phyloP scores from a whole-genome alignment of 2,797 vertebrate genomes.

The Etheostoma nigrum region DNA sequence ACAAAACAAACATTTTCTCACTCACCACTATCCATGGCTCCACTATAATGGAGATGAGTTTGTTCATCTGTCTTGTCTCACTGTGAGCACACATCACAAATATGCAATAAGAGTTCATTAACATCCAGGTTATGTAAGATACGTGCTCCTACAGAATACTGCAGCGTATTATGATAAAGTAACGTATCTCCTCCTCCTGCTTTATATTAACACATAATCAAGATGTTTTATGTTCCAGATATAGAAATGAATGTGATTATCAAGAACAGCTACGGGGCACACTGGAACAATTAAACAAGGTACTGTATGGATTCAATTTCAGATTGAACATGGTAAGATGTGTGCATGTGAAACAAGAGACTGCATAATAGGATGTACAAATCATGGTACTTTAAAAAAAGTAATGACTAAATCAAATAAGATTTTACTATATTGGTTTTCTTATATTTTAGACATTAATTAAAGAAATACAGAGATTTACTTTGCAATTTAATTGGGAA shows the following conservation, averaged over 20 bases:
- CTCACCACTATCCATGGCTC: neutral
- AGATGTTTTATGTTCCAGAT: constrained; percentile 83
- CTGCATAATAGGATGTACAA: neutral
- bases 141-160: neutral
- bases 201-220: constrained; percentile 22
- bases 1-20: neutral
- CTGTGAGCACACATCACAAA: neutral
- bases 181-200: neutral
- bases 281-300: constrained; percentile 94
- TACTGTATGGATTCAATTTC: constrained; percentile 31
- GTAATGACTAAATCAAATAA: neutral
- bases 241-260: constrained; percentile 93
- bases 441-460: neutral
- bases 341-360: neutral
- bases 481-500: neutral
- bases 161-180: too few relatives aligned
- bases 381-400: neutral
- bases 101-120: neutral
- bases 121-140: neutral
- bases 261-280: constrained; percentile 90
- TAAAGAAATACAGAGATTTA: neutral
- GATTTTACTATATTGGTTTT: neutral
- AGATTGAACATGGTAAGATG: too few relatives aligned
- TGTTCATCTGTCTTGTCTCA: too few relatives aligned
- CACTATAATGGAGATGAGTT: neutral